These are phyloP conservation scores for Hypotaenidia philippensis DNA, from an alignment of 2,797 vertebrate species.

Conservation along the genomic window DNA sequence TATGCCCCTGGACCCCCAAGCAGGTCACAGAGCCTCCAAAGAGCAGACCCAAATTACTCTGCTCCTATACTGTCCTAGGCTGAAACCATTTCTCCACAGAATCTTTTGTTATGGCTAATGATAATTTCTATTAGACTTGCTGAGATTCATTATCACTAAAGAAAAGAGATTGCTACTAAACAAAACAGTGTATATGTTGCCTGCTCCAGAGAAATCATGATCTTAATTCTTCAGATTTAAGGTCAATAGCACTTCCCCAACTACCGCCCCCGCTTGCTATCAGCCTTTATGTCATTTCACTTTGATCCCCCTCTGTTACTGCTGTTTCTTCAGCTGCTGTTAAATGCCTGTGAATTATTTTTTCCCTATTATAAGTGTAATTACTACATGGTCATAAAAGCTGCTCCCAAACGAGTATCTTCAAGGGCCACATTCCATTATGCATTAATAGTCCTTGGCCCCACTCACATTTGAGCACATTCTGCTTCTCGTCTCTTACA, in stretches of 20 bases:
- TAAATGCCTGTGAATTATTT: background rate
- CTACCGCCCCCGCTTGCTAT: background rate
- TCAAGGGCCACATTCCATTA: background rate
- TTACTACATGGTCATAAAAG: background rate
- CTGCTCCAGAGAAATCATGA: background rate
- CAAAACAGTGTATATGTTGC: background rate
- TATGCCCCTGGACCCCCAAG: background rate
- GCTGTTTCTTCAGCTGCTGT: constrained; percentile 8
- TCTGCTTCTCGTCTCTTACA: background rate
- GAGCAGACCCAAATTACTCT: background rate
- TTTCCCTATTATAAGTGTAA: background rate
- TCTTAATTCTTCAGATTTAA: background rate
- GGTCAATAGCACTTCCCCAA: background rate
- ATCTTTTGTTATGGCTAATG: background rate
- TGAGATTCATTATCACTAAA: background rate
- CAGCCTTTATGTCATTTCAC: background rate
- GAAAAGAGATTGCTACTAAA: background rate
- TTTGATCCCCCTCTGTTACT: background rate
- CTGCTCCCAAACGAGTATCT: background rate
- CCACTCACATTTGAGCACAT: background rate
- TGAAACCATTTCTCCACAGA: background rate
- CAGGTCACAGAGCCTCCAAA: background rate
- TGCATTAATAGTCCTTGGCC: background rate
- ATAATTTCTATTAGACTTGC: background rate
- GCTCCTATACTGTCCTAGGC: background rate